Conservation (phyloP, 2,888 invertebrate genomes). For the Ornithoptera priamus region DNA sequence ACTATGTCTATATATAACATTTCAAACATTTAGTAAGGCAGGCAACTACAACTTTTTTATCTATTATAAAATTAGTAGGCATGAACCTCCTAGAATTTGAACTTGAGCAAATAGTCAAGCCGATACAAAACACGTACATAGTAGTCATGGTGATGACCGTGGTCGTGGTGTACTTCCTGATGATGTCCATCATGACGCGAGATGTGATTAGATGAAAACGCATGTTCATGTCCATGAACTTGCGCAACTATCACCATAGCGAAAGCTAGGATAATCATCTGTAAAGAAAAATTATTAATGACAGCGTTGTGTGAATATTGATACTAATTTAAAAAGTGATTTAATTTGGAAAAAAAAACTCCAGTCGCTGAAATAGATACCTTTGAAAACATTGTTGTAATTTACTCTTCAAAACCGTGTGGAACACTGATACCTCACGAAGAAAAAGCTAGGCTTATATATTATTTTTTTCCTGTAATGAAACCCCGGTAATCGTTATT, state of each 20-base stretch:
- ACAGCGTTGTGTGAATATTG: neutral
- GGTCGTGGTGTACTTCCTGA: constrained; percentile 31
- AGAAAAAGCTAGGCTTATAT: constrained; percentile 15
- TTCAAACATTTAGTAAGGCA: too few species aligned
- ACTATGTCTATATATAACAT: too few species aligned
- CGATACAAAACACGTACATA: constrained; percentile 39
- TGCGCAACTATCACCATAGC: constrained; percentile 35
- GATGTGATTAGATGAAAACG: constrained; percentile 37
- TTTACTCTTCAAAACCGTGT: neutral
- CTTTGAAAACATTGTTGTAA: neutral
- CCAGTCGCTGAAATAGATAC: neutral
- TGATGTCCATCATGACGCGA: constrained; percentile 39
- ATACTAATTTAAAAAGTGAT: too few species aligned
- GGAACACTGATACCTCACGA: neutral
- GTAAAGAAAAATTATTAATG: neutral
- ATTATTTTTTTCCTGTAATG: neutral
- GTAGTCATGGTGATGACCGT: constrained; percentile 59
- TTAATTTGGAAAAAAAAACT: too few species aligned
- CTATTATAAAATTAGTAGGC: too few species aligned
- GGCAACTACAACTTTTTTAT: too few species aligned
- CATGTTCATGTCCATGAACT: constrained; percentile 28
- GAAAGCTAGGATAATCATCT: constrained; percentile 5
- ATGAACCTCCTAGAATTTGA: too few species aligned
- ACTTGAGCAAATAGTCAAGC: too few species aligned
- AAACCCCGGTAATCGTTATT: constrained; percentile 16